A percentile compares a stretch with the other conserved stretches of the same genome.
phyloP scores from a whole-genome alignment of 2,113 vertebrate species.

The Brachirus orientalis region DNA sequence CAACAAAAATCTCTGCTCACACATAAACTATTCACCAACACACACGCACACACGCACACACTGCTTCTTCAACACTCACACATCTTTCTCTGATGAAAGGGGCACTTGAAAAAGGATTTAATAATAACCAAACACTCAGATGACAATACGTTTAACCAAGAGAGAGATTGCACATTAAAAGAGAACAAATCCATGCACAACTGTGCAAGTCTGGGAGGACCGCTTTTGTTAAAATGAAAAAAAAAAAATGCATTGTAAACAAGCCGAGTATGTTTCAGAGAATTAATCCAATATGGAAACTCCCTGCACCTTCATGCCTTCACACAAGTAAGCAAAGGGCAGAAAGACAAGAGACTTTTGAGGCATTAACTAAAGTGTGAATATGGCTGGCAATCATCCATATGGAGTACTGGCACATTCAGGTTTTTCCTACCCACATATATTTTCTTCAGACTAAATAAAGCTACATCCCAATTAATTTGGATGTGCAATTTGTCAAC shows the following conservation, averaged over 20 bases:
- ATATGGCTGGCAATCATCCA: background rate
- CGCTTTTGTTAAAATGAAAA: conserved; percentile 29
- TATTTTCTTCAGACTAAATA: background rate
- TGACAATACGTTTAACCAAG: conserved; percentile 28
- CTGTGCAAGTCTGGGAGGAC: conserved; percentile 11
- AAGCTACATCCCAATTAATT: background rate
- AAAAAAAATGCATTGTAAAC: conserved; percentile 6
- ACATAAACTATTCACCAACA: conserved; percentile 3
- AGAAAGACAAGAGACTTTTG: background rate
- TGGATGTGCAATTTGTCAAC: background rate
- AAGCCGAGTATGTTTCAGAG: conserved; percentile 15
- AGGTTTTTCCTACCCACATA: background rate
- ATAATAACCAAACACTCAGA: conserved; percentile 40
- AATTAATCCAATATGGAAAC: conserved; percentile 19
- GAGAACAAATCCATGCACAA: conserved; percentile 8
- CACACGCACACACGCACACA: background rate
- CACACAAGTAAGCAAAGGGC: background rate
- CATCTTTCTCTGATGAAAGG: conserved; percentile 24
- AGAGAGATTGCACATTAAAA: conserved; percentile 16
- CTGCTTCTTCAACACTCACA: background rate
- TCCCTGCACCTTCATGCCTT: background rate
- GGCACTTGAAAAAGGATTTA: conserved; percentile 47
- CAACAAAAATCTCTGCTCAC: conserved; percentile 9
- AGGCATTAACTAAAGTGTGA: background rate
- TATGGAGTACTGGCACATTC: background rate